A percentile compares a stretch with the other conserved stretches of the same genome.
These are phyloP conservation scores for Calliphora vomitoria DNA, from an alignment of 2,888 invertebrate genomes.

Conservation along the genomic window DNA sequence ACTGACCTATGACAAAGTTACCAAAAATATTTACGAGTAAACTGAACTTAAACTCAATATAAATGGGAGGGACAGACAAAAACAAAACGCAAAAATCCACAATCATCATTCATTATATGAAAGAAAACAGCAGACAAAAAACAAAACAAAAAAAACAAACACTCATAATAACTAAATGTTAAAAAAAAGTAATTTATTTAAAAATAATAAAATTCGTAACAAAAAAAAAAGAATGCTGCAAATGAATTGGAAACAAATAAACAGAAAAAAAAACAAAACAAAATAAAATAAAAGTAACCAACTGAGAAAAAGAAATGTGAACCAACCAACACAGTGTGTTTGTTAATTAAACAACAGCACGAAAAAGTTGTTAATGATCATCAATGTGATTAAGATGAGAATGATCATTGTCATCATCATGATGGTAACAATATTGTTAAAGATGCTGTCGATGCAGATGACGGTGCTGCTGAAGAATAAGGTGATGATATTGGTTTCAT, in stretches of 20 bases:
- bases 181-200: constrained; percentile 46
- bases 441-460: background rate
- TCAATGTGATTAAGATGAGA: constrained; percentile 5
- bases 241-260: constrained; percentile 47
- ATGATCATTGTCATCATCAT: background rate
- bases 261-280: background rate
- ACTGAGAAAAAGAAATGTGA: constrained; percentile 62
- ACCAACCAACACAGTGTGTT: constrained; percentile 37
- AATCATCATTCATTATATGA: constrained; percentile 19
- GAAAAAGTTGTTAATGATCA: constrained; percentile 46
- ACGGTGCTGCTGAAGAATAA: constrained; percentile 1
- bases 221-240: constrained; percentile 16
- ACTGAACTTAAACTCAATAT: constrained; percentile 18
- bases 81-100: constrained; percentile 18
- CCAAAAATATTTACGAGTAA: constrained; percentile 42
- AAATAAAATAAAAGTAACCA: constrained; percentile 13
- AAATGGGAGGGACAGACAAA: constrained; percentile 7
- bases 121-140: background rate
- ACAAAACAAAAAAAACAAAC: constrained; percentile 20
- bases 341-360: constrained; percentile 60
- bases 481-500: constrained; percentile 1
- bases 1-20: constrained; percentile 67
- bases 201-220: constrained; percentile 25
- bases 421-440: constrained; percentile 5
- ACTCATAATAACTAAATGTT: constrained; percentile 2